Base-by-base conservation (phyloP, 2,797 vertebrate species). In the Gouania willdenowi region DNA sequence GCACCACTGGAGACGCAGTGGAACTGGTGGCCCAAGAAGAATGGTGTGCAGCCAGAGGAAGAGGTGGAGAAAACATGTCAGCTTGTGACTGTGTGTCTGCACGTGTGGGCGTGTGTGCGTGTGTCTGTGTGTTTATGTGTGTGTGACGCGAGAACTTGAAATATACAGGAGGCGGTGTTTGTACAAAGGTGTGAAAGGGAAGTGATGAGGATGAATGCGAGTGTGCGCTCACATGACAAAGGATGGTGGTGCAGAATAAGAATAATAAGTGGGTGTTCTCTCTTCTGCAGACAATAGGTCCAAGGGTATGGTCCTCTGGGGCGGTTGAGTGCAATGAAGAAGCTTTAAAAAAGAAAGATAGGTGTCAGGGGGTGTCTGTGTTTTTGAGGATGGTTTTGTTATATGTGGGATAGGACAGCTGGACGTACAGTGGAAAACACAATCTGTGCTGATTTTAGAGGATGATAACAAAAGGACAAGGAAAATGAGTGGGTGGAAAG, bases 201-300 rank as follows among this genome's bases (percentile, higher is more conserved):
- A 38, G 65, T 56, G 44, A 81, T 74, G 71, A 75, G 69, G 61
- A 77, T 71, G 63, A 66, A 73, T 71, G 60, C 19, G 40, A 65
- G 53, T 40, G 48, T 45, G 55, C 24, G 29, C 24, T 34, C 5
- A 26, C 24, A 28, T 66, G 58, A 61, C 57, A 57, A 43, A 0
- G 38, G 27, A 32, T 10, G 26, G 41, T 46, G 67, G 51, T 59
- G 74, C 67, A 62, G 63, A 61, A 33, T 38, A 27, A 53, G 54
- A 76, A 75, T 68, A 66, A 62, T 56, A 62, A 66, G 34, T 41
- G 46, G 47, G 41, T 46, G 51, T 65, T 13, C 39, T 64, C 36
- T 38, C 29, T 31, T 38, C 36, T 42, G 43, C 61, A 75, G 51
- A 77, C 71, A 75, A 75, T 69, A 25, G 58, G 53, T 24, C 47